Evolutionary conservation across 2,113 vertebrate genomes (phyloP).

Genomic region (Tetraodon nigroviridis): DNA sequence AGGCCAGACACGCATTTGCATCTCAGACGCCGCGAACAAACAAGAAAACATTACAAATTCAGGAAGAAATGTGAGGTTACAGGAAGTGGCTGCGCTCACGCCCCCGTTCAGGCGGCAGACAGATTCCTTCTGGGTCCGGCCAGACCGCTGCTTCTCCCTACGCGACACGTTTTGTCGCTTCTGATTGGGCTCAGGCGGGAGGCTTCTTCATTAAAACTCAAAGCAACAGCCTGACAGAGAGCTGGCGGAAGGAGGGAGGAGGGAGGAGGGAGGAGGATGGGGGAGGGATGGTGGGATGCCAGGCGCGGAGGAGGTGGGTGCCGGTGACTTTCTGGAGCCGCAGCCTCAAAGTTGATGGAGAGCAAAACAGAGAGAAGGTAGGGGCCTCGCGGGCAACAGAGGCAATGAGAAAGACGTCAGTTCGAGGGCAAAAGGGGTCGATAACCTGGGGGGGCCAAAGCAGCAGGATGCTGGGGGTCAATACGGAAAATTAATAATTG

Average conservation of each 20-base stretch:
- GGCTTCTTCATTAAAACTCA: constrained; percentile 37
- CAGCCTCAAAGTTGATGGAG: background rate
- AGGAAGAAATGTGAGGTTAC: constrained; percentile 24
- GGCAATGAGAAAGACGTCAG: constrained; percentile 32
- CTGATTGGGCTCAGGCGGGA: constrained; percentile 41
- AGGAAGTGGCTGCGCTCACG: constrained; percentile 30
- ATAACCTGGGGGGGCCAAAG: constrained; percentile 46
- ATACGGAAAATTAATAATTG: constrained; percentile 46
- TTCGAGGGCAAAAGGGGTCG: constrained; percentile 15
- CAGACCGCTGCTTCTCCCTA: constrained; percentile 19
- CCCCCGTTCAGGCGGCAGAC: constrained; percentile 1
- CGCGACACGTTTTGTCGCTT: constrained; percentile 33
- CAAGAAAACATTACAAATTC: constrained; percentile 36
- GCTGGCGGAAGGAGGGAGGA: background rate
- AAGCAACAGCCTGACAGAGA: constrained; percentile 13
- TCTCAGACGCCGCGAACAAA: constrained; percentile 40
- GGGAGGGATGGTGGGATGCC: no score
- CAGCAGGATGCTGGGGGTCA: constrained; percentile 34
- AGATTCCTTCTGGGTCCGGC: constrained; percentile 20
- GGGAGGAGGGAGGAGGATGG: background rate
- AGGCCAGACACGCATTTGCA: constrained; percentile 52
- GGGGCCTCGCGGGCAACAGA: constrained; percentile 9
- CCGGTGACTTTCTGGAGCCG: background rate
- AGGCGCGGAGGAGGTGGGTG: background rate
- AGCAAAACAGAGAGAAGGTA: background rate